These are phyloP conservation scores for Cotesia congregata DNA, from an alignment of 2,888 invertebrate species.

Conservation along the genomic window DNA sequence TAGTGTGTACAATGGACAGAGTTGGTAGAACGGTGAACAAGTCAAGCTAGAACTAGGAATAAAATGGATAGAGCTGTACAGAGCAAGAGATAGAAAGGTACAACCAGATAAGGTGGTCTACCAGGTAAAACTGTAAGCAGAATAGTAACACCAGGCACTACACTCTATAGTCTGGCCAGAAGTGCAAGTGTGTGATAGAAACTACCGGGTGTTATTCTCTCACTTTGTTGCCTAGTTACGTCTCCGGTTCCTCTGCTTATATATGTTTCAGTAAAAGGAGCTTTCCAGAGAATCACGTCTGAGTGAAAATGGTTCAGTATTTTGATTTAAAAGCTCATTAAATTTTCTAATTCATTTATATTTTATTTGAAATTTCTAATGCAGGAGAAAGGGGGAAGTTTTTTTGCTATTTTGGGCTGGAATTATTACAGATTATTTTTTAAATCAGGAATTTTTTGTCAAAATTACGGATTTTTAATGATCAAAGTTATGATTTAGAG, in stretches of 20 bases:
- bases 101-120: conserved; percentile 21
- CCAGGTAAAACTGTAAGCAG: conserved; percentile 21
- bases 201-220: background rate
- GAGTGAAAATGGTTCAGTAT: background rate
- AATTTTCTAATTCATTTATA: background rate
- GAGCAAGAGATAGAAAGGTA: conserved; percentile 26
- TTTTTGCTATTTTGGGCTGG: no score
- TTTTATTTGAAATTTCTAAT: no score
- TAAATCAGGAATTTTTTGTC: no score
- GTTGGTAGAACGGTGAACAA: conserved; percentile 35
- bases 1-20: conserved; percentile 24
- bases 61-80: conserved; percentile 24
- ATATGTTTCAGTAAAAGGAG: conserved; percentile 26
- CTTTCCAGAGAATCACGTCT: background rate
- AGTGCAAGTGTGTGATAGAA: background rate
- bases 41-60: conserved; percentile 14
- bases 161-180: background rate
- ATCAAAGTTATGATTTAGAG: no score
- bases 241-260: conserved; percentile 31
- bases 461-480: no score
- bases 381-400: no score
- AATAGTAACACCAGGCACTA: conserved; percentile 2
- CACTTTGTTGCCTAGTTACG: conserved; percentile 2
- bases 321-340: background rate
- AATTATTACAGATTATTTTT: no score